Evolutionary conservation across 2,797 vertebrate species (phyloP).

Genomic region (Bucorvus abyssinicus): DNA sequence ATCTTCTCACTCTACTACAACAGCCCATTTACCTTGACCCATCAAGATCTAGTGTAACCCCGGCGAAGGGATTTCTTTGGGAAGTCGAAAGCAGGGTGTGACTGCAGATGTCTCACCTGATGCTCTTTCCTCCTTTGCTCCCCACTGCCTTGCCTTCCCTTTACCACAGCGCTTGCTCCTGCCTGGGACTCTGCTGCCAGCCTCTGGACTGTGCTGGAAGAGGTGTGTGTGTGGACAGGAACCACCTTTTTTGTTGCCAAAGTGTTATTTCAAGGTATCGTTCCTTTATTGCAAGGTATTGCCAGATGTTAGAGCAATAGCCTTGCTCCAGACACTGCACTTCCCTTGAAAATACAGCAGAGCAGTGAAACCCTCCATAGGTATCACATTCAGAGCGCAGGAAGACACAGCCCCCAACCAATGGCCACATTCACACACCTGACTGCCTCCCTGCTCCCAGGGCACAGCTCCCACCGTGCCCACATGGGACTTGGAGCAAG

Average conservation of each 20-base stretch:
- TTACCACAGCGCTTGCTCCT: background rate
- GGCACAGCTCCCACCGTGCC: background rate
- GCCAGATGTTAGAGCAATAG: background rate
- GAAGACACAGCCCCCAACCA: background rate
- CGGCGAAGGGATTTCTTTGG: background rate
- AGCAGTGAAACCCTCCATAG: background rate
- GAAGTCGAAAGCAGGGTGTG: background rate
- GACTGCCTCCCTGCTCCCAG: background rate
- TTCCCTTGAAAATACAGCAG: background rate
- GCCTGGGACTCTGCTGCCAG: background rate
- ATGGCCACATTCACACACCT: rapidly evolving
- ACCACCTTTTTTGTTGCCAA: background rate
- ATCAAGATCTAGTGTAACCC: background rate
- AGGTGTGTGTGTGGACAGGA: rapidly evolving
- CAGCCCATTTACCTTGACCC: rapidly evolving
- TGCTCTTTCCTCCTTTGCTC: background rate
- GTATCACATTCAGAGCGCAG: rapidly evolving
- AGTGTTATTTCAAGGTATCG: background rate
- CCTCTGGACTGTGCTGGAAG: background rate
- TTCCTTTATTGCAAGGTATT: background rate
- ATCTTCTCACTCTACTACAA: background rate
- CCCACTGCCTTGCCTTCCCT: background rate
- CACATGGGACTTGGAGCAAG: rapidly evolving
- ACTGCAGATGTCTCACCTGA: background rate
- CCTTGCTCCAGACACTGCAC: background rate